Evolutionary conservation across 2,113 vertebrate genomes (phyloP).

Genomic region (Myotis yumanensis): DNA sequence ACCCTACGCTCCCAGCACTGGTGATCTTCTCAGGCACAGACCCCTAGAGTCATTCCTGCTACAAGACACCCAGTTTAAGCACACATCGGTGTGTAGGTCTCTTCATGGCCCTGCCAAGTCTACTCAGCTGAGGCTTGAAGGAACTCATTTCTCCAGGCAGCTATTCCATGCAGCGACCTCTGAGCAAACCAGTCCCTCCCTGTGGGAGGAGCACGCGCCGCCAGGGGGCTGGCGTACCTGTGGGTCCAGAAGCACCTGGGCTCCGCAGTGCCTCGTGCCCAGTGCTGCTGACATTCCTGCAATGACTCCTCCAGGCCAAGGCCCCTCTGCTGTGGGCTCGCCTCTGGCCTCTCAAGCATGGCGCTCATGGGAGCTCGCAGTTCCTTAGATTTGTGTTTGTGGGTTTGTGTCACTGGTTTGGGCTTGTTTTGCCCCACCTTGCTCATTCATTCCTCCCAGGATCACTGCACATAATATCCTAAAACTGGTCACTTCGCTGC

Average conservation of each 20-base stretch:
- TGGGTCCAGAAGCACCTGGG: background rate
- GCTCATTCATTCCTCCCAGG: background rate
- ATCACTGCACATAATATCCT: background rate
- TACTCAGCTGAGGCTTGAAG: background rate
- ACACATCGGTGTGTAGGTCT: background rate
- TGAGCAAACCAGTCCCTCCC: background rate
- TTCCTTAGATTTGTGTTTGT: background rate
- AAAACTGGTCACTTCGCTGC: too few relatives aligned
- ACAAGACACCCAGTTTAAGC: background rate
- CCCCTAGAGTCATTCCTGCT: background rate
- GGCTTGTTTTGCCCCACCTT: background rate
- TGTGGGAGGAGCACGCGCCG: too few relatives aligned
- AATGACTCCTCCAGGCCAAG: background rate
- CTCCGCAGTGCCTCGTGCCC: accelerated
- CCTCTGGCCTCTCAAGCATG: background rate
- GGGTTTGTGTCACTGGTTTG: background rate
- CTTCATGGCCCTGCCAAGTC: background rate
- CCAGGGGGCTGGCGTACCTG: too few relatives aligned
- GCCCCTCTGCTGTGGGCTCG: background rate
- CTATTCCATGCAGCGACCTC: background rate
- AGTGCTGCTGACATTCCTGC: background rate
- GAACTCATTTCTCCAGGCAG: background rate
- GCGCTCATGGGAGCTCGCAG: background rate
- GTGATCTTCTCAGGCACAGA: background rate
- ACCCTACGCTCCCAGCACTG: background rate